These are phyloP conservation scores for Pyrrhosoma nymphula DNA, from an alignment of 2,888 invertebrate genomes.

Conservation along the genomic window DNA sequence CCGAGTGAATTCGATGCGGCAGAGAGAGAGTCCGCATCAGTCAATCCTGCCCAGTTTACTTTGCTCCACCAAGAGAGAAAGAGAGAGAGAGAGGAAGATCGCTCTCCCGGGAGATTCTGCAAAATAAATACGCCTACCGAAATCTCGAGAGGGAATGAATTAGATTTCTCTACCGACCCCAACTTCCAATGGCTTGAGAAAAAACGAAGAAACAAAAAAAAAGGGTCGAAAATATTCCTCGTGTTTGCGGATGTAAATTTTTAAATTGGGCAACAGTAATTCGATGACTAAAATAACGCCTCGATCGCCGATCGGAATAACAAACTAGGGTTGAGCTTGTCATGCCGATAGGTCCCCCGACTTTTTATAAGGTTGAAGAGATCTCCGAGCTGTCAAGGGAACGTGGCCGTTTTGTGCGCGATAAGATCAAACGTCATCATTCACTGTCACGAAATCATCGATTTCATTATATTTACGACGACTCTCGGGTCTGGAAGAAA, in stretches of 20 bases:
- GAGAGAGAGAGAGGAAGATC: too few relatives aligned
- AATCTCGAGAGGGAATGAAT: not conserved
- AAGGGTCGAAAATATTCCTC: conserved; percentile 15
- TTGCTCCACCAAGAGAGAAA: not conserved
- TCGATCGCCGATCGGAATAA: conserved; percentile 52
- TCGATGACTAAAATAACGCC: conserved; percentile 63
- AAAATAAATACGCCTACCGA: not conserved
- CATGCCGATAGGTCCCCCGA: conserved; percentile 22
- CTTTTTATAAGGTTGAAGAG: conserved; percentile 21
- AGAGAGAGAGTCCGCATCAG: conserved; percentile 17
- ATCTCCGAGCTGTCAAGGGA: conserved; percentile 55
- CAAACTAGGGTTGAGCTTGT: conserved; percentile 55
- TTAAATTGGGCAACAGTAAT: conserved; percentile 63
- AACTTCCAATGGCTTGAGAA: not conserved
- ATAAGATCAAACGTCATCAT: conserved; percentile 67
- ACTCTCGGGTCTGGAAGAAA: not conserved
- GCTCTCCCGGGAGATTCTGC: conserved; percentile 8
- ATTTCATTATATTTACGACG: conserved; percentile 3
- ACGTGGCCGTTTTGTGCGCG: conserved; percentile 38
- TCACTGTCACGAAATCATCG: conserved; percentile 65
- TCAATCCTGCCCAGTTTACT: conserved; percentile 21
- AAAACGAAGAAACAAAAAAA: not conserved
- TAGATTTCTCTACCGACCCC: not conserved
- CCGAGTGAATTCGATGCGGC: conserved; percentile 29
- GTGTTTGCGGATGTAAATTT: conserved; percentile 58